Conservation (phyloP, 2,113 vertebrate genomes). For the Pluvianellus socialis region DNA sequence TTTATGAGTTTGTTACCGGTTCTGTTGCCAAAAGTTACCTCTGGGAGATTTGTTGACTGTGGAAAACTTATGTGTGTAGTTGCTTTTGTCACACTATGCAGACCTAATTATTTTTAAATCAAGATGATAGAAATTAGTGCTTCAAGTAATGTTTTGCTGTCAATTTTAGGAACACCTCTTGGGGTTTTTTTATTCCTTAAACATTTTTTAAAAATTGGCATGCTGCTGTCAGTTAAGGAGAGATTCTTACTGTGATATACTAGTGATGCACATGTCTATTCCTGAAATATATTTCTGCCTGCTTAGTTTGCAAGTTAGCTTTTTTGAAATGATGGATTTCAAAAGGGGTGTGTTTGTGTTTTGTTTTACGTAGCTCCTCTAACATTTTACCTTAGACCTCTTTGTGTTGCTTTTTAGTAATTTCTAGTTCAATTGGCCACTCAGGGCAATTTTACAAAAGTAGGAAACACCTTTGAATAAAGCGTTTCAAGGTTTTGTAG, state of each 20-base stretch:
- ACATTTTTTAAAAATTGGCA: fast-evolving
- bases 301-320: neutral
- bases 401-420: neutral
- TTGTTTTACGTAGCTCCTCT: neutral
- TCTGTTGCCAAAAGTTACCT: neutral
- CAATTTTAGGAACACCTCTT: neutral
- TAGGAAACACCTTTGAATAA: neutral
- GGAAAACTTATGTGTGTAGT: neutral
- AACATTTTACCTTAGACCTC: neutral
- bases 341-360: neutral
- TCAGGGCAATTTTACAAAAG: neutral
- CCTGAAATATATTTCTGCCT: neutral
- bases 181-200: neutral
- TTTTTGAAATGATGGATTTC: neutral
- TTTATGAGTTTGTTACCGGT: neutral
- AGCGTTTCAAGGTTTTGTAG: neutral
- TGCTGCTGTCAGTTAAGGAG: neutral
- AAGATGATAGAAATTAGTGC: neutral
- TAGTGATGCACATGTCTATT: neutral
- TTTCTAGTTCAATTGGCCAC: neutral
- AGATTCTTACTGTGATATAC: neutral
- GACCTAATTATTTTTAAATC: neutral
- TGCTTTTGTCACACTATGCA: neutral
- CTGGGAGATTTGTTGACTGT: neutral
- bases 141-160: neutral